Evolutionary conservation across 2,113 vertebrate species (phyloP).

Genomic region (Anoplopoma fimbria): DNA sequence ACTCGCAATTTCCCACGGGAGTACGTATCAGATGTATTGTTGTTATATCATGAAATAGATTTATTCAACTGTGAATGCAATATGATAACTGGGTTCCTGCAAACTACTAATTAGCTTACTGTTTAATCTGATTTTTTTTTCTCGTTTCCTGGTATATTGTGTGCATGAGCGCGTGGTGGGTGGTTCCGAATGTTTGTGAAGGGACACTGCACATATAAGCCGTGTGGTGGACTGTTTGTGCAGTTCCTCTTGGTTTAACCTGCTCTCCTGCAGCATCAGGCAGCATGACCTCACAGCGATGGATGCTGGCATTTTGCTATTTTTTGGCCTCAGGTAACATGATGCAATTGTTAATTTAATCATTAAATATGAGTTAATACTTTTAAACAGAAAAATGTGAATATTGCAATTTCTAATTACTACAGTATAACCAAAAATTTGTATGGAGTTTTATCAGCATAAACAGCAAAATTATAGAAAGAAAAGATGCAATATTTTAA

Average conservation of each 20-base stretch:
- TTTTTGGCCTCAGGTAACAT: slow-evolving; percentile 62
- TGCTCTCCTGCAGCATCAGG: slow-evolving; percentile 15
- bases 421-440: too few species aligned
- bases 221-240: background rate
- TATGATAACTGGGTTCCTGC: background rate
- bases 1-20: slow-evolving; percentile 12
- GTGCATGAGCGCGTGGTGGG: background rate
- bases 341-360: background rate
- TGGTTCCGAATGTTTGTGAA: background rate
- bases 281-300: slow-evolving; percentile 42
- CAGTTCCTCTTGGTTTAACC: slow-evolving; percentile 1
- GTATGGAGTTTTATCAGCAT: background rate
- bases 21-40: background rate
- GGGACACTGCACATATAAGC: slow-evolving; percentile 46
- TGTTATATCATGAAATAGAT: background rate
- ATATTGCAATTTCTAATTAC: background rate
- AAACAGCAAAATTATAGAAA: background rate
- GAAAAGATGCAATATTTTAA: background rate
- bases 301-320: slow-evolving; percentile 37
- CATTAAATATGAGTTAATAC: background rate
- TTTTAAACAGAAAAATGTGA: background rate
- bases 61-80: background rate
- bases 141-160: slow-evolving; percentile 65
- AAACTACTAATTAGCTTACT: background rate
- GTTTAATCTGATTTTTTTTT: background rate